Conservation (phyloP, 2,888 invertebrate species). For the Liopterus haemorrhoidalis region DNA sequence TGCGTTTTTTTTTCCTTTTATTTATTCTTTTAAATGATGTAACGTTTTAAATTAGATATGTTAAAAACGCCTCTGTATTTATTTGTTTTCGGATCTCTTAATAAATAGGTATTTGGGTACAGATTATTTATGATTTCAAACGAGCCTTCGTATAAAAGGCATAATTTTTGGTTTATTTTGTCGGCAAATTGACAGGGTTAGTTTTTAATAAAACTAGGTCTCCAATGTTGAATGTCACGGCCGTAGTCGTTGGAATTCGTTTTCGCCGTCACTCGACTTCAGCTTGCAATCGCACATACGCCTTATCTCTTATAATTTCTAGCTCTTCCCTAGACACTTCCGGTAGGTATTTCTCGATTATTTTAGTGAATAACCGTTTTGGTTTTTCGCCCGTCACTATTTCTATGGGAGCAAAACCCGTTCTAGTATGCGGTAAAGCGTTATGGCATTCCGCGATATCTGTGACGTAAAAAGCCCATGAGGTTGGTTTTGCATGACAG, state of each 20-base stretch:
- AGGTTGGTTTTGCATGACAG: slow-evolving; percentile 15
- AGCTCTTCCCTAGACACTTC: no score
- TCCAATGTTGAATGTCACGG: slow-evolving; percentile 1
- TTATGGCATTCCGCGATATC: slow-evolving; percentile 19
- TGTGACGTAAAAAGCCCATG: slow-evolving; percentile 9
- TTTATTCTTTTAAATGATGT: no score
- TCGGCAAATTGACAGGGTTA: not conserved
- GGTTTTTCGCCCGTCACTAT: slow-evolving; percentile 8
- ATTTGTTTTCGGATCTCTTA: not conserved
- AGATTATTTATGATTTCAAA: slow-evolving; percentile 3
- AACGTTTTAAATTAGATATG: slow-evolving; percentile 3
- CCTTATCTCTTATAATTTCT: no score
- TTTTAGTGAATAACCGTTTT: not conserved
- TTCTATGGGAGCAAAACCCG: slow-evolving; percentile 15
- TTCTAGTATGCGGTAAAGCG: slow-evolving; percentile 12
- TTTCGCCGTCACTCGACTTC: not conserved
- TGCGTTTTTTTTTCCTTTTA: no score
- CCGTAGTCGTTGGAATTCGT: not conserved
- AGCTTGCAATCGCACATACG: no score
- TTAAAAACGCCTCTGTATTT: not conserved
- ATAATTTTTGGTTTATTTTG: slow-evolving; percentile 3
- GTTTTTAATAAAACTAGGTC: slow-evolving; percentile 8
- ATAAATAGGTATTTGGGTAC: slow-evolving; percentile 6
- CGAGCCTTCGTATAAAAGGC: slow-evolving; percentile 8
- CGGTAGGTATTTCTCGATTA: no score